Evolutionary conservation across 2,113 vertebrate genomes (phyloP), one percentile per base, ranked within the genome.

Genomic region (Montifringilla adamsi): DNA sequence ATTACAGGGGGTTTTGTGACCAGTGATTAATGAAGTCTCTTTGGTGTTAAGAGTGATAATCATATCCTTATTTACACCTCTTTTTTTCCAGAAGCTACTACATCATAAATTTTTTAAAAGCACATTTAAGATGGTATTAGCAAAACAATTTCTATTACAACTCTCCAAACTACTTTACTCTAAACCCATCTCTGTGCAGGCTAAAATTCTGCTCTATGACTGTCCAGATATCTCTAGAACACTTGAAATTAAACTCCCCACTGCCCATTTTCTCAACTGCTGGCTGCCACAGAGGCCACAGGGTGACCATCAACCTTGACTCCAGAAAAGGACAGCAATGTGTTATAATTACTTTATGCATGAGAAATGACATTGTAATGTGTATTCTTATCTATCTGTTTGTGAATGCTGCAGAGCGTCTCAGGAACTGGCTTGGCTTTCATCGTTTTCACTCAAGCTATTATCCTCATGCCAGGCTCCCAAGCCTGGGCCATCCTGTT

Each of bases 371-470:
- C 22, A n/a, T 23, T 47, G 11, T 52, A 87, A 89, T 18, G 13
- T 6, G 0, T 47, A 30, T 93, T 84, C 86, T 85, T 41, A 41
- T 41, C 39, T 62, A 46, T 49, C 47, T 74, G 13, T 60, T 56
- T 90, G 52, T 82, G 78, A 74, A 87, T 94, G 86, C 82, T 93
- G 49, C 97, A 99, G 99, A 98, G 98, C 1, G 98, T 98, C 31
- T 99, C 99, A 0, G 99, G 99, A 63, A 98, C 99, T 0, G 99
- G 99, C 28, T 96, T 99, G 97, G 99, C 98, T 60, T 99, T 99
- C 89, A 98, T 99, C 1, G 85, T 98, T 75, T 99, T 99, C 97
- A 98, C 99, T 1, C 99, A 99, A 96, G 98, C 98, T 0, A 96
- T 99, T 79, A 95, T 98, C 21, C 97, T 97, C 87, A 99, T 99